Evolutionary conservation across 2,888 invertebrate genomes (phyloP).

Genomic region (Eledone cirrhosa): DNA sequence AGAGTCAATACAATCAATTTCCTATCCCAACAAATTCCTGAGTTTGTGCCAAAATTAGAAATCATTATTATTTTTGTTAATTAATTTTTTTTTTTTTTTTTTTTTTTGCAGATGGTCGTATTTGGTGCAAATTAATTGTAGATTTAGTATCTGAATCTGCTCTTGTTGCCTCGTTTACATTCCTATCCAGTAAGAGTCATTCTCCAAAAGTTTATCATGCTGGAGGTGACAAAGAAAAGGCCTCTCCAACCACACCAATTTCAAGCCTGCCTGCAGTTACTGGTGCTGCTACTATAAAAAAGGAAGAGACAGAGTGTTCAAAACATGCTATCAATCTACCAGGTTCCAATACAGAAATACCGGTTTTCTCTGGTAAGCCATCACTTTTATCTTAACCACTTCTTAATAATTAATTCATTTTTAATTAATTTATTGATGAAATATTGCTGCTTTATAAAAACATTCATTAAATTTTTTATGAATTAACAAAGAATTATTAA

Average conservation of each 20-base stretch:
- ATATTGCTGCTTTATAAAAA: not conserved
- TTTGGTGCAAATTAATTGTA: slow-evolving; percentile 58
- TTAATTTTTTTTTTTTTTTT: not conserved
- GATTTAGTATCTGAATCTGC: slow-evolving; percentile 53
- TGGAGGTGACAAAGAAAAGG: slow-evolving; percentile 4
- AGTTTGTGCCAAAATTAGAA: no score
- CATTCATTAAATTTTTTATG: no score
- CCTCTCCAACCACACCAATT: not conserved
- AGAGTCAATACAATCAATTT: no score
- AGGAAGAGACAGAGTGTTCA: slow-evolving; percentile 11
- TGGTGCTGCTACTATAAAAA: not conserved
- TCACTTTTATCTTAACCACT: not conserved
- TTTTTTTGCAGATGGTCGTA: slow-evolving; percentile 46
- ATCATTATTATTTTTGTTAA: no score
- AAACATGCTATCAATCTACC: slow-evolving; percentile 20
- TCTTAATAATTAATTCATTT: not conserved
- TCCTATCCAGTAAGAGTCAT: slow-evolving; percentile 34
- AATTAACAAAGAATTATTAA: no score
- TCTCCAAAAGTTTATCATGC: not conserved
- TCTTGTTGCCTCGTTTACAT: slow-evolving; percentile 53
- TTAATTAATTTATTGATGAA: not conserved
- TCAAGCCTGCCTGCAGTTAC: not conserved
- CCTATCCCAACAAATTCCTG: no score
- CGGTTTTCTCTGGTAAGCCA: slow-evolving; percentile 21
- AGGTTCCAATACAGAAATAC: slow-evolving; percentile 23